phyloP scores from a whole-genome alignment of 2,888 invertebrate genomes.

The Brachypterus glaber region DNA sequence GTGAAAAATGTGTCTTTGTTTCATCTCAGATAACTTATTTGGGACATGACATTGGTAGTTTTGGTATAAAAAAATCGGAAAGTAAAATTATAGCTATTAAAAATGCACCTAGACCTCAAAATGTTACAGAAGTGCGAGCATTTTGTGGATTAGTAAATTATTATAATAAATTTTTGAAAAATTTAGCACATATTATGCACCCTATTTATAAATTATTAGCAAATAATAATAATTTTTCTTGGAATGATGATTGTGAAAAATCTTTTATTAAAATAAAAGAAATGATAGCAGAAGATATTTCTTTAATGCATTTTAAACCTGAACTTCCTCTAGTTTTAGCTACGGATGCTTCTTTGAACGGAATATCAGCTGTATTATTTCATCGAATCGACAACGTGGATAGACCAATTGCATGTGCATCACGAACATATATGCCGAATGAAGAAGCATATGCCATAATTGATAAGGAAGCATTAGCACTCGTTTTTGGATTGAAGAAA shows the following conservation, averaged over 20 bases:
- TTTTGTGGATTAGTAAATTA: slow-evolving; percentile 9
- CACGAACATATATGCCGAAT: slow-evolving; percentile 21
- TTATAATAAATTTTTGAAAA: slow-evolving; percentile 8
- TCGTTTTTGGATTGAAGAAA: slow-evolving; percentile 27
- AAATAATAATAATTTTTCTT: slow-evolving; percentile 8
- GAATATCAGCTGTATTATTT: slow-evolving; percentile 24
- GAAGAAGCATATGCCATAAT: slow-evolving; percentile 19
- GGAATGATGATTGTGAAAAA: slow-evolving; percentile 8
- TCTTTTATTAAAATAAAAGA: slow-evolving; percentile 11
- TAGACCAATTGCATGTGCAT: slow-evolving; percentile 26
- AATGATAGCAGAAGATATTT: slow-evolving; percentile 7
- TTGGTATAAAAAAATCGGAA: slow-evolving; percentile 8
- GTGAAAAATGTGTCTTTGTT: slow-evolving; percentile 28
- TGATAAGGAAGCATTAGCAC: slow-evolving; percentile 28
- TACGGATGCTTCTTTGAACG: slow-evolving; percentile 18
- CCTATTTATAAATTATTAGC: slow-evolving; percentile 4
- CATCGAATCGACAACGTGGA: slow-evolving; percentile 20
- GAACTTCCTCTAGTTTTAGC: slow-evolving; percentile 14
- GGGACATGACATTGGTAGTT: slow-evolving; percentile 14
- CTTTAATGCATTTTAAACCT: slow-evolving; percentile 13
- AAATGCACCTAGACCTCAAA: slow-evolving; percentile 2
- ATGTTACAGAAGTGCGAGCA: slow-evolving; percentile 3
- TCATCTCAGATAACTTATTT: slow-evolving; percentile 26
- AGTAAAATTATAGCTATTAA: not conserved
- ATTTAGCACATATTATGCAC: slow-evolving; percentile 2